phyloP scores from a whole-genome alignment of 2,797 vertebrate species.

The Martes flavigula region DNA sequence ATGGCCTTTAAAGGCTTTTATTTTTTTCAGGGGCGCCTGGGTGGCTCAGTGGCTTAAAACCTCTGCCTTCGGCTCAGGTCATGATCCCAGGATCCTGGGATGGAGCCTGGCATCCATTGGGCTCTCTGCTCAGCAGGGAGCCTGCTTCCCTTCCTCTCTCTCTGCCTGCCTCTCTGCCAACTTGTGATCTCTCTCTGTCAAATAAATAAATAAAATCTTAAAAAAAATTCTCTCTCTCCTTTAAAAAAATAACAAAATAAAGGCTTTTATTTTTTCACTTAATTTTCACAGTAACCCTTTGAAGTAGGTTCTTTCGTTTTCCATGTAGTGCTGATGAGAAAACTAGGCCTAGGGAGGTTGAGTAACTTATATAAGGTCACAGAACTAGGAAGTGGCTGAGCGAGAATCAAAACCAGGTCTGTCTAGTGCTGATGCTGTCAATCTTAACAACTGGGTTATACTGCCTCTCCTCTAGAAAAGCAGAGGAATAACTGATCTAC shows the following conservation, averaged over 20 bases:
- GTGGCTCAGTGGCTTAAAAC: no score
- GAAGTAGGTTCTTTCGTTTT: constrained; percentile 23
- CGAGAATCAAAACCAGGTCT: constrained; percentile 50
- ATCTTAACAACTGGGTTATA: constrained; percentile 8
- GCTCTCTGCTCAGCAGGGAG: no score
- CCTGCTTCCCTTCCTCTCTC: no score
- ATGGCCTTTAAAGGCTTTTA: constrained; percentile 13
- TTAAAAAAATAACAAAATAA: no score
- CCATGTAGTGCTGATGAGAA: constrained; percentile 2
- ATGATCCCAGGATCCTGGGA: no score
- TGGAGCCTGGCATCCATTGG: rapidly evolving
- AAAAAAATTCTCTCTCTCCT: no score
- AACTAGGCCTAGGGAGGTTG: not conserved
- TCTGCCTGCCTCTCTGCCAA: no score
- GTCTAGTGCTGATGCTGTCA: not conserved
- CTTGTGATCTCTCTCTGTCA: no score
- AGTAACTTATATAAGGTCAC: constrained; percentile 29
- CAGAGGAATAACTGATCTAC: not conserved
- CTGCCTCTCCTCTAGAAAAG: constrained; percentile 2
- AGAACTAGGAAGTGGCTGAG: not conserved
- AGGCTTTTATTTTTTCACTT: constrained; percentile 15
- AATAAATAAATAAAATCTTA: no score
- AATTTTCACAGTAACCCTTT: constrained; percentile 42
- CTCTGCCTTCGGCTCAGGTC: no score
- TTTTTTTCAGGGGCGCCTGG: not conserved